Base-by-base conservation (phyloP, 2,888 invertebrate species). In the Sminthurides aquaticus region DNA sequence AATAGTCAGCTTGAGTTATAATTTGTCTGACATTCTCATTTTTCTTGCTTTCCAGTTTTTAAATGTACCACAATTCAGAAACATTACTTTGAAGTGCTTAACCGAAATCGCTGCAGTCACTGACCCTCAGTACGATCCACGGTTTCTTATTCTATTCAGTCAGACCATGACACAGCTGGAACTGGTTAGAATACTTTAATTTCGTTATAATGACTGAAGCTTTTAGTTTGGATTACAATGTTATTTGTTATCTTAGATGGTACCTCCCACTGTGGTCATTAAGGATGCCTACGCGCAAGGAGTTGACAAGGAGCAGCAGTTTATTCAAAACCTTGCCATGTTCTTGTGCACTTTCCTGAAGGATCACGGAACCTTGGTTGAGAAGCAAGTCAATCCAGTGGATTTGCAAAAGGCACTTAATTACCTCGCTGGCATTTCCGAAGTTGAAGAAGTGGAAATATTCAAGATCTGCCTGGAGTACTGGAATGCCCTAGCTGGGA, bases 391-490 rank as follows among this genome's bases (percentile, higher is more conserved):
- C 65, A 82, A 88, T 48, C 85, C 87, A 67, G 87, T 87, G 60
- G 85, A 86, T 57, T 81, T 96, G 57, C 84, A 90, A 78, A 91
- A 90, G 77, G 91, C 91, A 8, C 82, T 94, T 62, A 86, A 88
- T 73, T 94, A 93, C 78, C 84, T 94, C 74, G 89, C 93, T 8
- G 82, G 93, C 76, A 94, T 94, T 79, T 98, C 97, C 18, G 93
- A 96, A 81, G 98, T 99, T 1, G 98, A 99, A 74, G 99, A 99
- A 79, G 94, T 96, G 0, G 99, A 99, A 82, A 96, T 99, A 69
- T 99, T 99, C 79, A 99, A 99, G 83, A 98, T 99, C 73, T 99
- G 98, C 77, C 82, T 99, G 71, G 99, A 99, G 79, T 99, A 96
- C 80, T 99, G 99, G 99, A 96, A 95, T 81, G 87, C 88, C 68